These are phyloP conservation scores for Mythimna lalbum DNA, from an alignment of 2,888 invertebrate genomes.

Conservation along the genomic window DNA sequence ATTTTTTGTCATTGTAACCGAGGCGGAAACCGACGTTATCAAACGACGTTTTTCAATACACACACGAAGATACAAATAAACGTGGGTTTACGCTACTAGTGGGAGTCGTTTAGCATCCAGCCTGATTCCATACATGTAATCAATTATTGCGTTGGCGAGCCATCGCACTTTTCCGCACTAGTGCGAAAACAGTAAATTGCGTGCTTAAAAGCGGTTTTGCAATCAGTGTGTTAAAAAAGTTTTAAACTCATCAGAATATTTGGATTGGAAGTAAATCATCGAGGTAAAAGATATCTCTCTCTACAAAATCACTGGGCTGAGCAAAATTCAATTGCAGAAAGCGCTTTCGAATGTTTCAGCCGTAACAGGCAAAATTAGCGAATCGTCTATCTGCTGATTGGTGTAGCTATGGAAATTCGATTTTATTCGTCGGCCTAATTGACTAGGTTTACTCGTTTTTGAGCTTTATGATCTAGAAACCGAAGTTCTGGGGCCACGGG, in stretches of 20 bases:
- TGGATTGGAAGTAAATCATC: conserved; percentile 29
- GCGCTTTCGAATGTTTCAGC: conserved; percentile 48
- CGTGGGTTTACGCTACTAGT: too few species aligned
- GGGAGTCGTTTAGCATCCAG: too few species aligned
- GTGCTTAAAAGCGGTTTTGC: too few species aligned
- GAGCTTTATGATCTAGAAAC: conserved; percentile 2
- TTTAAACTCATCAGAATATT: conserved; percentile 4
- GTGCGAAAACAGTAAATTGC: too few species aligned
- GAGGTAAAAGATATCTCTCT: conserved; percentile 26
- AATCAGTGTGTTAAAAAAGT: background rate
- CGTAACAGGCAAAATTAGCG: conserved; percentile 35
- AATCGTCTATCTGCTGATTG: conserved; percentile 19
- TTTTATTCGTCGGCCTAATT: conserved; percentile 7
- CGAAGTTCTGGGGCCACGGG: too few species aligned
- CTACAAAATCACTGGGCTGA: conserved; percentile 19
- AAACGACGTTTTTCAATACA: too few species aligned
- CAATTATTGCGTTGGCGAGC: too few species aligned
- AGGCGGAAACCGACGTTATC: too few species aligned
- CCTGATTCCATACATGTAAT: too few species aligned
- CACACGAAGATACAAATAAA: too few species aligned
- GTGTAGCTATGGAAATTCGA: conserved; percentile 27
- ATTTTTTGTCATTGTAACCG: too few species aligned
- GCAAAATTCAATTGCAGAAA: conserved; percentile 39
- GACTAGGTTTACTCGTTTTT: background rate
- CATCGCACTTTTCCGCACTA: too few species aligned